phyloP scores from a whole-genome alignment of 2,888 invertebrate species.

The Gerris lacustris region DNA sequence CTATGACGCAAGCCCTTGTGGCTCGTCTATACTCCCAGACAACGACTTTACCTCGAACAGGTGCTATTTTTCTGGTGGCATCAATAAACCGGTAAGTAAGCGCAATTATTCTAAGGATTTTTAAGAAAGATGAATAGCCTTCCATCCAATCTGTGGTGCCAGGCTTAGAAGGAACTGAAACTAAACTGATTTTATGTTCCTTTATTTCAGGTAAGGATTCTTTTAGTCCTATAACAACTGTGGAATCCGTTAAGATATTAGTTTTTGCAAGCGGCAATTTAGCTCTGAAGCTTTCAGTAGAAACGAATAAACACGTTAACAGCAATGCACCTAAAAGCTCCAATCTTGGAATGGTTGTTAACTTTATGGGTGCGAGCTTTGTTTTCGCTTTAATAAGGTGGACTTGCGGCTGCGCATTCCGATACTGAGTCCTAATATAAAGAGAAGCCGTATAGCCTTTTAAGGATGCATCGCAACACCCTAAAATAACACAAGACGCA shows the following conservation, averaged over 20 bases:
- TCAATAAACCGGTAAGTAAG: neutral
- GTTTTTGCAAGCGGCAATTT: neutral
- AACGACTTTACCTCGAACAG: neutral
- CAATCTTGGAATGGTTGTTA: conserved; percentile 6
- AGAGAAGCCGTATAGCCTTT: neutral
- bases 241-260: conserved; percentile 28
- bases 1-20: neutral
- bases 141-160: neutral
- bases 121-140: neutral
- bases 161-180: neutral
- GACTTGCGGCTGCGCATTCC: neutral
- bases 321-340: conserved; percentile 3
- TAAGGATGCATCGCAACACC: neutral
- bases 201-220: neutral
- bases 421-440: neutral
- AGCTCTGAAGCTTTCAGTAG: neutral
- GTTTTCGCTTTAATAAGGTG: neutral
- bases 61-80: neutral
- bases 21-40: neutral
- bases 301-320: neutral
- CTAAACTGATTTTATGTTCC: neutral
- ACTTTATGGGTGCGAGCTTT: neutral
- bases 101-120: neutral
- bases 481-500: neutral
- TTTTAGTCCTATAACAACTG: conserved; percentile 23